Evolutionary conservation across 2,113 vertebrate species (phyloP), one percentile per base, ranked within the genome.

Genomic region (Dromas ardeola): DNA sequence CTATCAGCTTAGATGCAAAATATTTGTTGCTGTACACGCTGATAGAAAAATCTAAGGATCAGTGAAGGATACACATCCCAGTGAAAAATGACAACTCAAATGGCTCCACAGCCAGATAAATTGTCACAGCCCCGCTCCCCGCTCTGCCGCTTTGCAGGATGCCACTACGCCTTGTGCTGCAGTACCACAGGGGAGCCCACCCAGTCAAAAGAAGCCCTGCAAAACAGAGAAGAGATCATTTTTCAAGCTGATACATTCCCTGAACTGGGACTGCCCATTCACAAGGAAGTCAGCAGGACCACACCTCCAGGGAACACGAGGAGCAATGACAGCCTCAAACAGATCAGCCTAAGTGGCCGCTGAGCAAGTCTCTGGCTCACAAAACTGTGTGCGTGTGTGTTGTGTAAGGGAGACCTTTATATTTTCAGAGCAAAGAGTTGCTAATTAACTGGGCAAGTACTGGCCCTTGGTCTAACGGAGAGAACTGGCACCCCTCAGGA

Each of bases 391-490:
- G 9, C 3, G 17, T 27, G 19, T 16, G 4, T 76, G 23, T 65
- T 29, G 15, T 22, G 15, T 45, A 71, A 78, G 38, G 14, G 42
- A 91, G 27, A 81, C 16, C 36, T 73, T 91, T 59, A 87, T 74
- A 45, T 71, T 88, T 92, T 49, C 58, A 67, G 87, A 87, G 73
- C 15, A 79, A 74, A 93, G 61, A 59, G 23, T 27, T 90, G 58
- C 52, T 89, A 85, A 95, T 92, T 96, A 88, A 80, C 58, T 65
- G 36, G 56, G 29, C 29, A 71, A 87, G 47, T 76, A 79, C 65
- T 59, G 61, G 52, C n/a, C 40, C 20, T 90, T 43, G n/a, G 70
- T 77, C 25, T 79, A 86, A 76, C 4, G 6, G 43, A 77, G 56
- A 85, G 66, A 92, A 69, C 56, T 43, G 53, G 43, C 32, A 88